Percentiles rank a stretch among this genome's conserved stretches.
phyloP scores from a whole-genome alignment of 2,888 invertebrate species.

The Hydrotaea cyrtoneurina region DNA sequence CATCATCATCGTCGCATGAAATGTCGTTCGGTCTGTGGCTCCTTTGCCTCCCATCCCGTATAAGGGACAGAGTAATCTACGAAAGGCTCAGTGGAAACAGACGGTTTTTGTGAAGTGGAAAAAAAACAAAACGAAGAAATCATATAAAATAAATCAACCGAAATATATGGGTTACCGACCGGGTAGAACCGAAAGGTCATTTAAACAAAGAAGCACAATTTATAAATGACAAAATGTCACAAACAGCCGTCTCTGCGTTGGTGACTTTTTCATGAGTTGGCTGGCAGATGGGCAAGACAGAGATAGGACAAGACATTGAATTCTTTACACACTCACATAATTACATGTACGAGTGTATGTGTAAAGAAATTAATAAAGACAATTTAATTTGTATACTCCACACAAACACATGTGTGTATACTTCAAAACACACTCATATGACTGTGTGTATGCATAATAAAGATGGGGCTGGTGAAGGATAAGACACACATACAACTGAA shows the following conservation, averaged over 20 bases:
- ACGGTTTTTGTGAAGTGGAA: background rate
- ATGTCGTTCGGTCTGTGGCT: too few species aligned
- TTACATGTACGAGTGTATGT: background rate
- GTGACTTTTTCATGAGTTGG: background rate
- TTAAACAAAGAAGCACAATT: conserved; percentile 40
- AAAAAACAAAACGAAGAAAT: conserved; percentile 36
- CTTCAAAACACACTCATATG: background rate
- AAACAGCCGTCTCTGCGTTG: conserved; percentile 40
- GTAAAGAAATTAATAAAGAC: conserved; percentile 48
- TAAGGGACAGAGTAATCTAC: conserved; percentile 9
- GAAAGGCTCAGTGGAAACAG: background rate
- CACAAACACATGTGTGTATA: background rate
- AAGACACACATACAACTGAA: background rate
- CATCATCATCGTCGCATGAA: background rate
- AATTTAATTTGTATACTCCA: conserved; percentile 29
- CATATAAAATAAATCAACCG: conserved; percentile 48
- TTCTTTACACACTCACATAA: background rate
- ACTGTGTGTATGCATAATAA: background rate
- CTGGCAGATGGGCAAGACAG: background rate
- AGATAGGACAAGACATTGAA: background rate
- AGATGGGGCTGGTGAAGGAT: background rate
- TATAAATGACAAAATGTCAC: conserved; percentile 53
- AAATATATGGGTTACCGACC: conserved; percentile 21
- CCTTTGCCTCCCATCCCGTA: background rate
- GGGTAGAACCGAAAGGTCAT: background rate